Base-by-base conservation (phyloP, 1,140 invertebrate genomes). In the Plectrocnemia conspersa region DNA sequence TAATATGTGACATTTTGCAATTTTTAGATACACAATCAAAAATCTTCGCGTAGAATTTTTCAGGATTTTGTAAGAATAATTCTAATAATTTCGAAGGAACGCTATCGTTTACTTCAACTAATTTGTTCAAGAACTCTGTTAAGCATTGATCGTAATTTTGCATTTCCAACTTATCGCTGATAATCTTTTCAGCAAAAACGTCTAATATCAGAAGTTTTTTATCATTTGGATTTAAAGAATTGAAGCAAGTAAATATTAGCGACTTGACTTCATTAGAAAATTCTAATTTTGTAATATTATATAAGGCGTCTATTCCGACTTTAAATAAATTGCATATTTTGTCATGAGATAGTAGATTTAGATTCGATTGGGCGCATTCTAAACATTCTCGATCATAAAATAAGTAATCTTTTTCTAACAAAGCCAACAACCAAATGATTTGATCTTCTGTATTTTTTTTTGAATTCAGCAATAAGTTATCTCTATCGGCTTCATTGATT, bases 51-150 rank as follows among this genome's bases (percentile, higher is more conserved):
- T 46, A 55, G 21, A 58, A 54, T 35, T 54, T 61, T 6, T 9
- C 19, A 10, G 55, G 55, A 42, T 58, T 61, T 44, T 57, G 55
- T 27, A 61, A 33, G 16, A 58, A 61, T 3, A 54, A 23, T 5
- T 32, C 24, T 24, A 56, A 52, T 21, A 61, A 24, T 19, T 53
- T 23, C 3, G 52, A 27, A 11, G 46, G 5, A 22, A 40, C 33
- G 10, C 16, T 13, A 11, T 61, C 59, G 11, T 42, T 22, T 7
- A 54, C 18, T 38, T 55, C 23, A 1, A 54, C 25, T 10, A 61
- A 35, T 46, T 61, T 61, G 32, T 61, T 61, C 3, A 54, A 55
- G 7, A 52, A 49, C 41, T 57, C 55, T 2, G 23, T 52, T 16
- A 52, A 19, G 10, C 58, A 46, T 19, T n/a, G 7, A 9, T 61